Conservation (phyloP, 1,140 invertebrate genomes). For the Euwallacea fornicatus region DNA sequence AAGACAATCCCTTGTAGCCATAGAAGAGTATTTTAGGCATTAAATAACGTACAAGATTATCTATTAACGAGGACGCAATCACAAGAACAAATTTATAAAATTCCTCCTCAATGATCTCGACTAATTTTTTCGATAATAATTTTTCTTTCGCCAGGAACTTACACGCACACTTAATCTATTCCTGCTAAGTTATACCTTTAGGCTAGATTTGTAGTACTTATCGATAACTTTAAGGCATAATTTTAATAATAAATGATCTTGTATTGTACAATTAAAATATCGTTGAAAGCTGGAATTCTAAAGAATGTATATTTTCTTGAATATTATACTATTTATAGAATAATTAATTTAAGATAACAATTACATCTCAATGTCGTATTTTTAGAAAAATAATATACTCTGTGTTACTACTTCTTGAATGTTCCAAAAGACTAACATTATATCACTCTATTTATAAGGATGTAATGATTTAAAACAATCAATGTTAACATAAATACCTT, state of each 20-base stretch:
- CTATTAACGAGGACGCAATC: too few relatives aligned
- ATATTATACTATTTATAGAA: conserved; percentile 17
- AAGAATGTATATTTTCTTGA: conserved; percentile 46
- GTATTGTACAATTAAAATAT: conserved; percentile 23
- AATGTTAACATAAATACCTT: conserved; percentile 10
- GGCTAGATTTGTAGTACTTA: not conserved
- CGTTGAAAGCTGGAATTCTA: conserved; percentile 47
- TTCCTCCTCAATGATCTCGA: too few relatives aligned
- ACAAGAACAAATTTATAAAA: too few relatives aligned
- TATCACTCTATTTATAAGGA: not conserved
- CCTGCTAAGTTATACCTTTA: too few relatives aligned
- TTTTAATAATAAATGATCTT: conserved; percentile 12
- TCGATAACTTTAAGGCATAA: not conserved
- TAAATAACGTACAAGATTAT: not conserved
- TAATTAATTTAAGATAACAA: conserved; percentile 3
- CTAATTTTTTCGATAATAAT: not conserved
- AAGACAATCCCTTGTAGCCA: conserved; percentile 40
- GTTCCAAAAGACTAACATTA: not conserved
- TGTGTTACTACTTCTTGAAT: conserved; percentile 14
- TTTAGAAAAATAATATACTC: conserved; percentile 31
- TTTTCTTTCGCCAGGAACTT: not conserved
- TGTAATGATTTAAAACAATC: conserved; percentile 19
- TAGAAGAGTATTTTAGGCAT: conserved; percentile 18
- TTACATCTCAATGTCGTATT: conserved; percentile 21
- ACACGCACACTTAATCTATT: not conserved